Conservation (phyloP, 2,888 invertebrate species). For the Melolontha melolontha region DNA sequence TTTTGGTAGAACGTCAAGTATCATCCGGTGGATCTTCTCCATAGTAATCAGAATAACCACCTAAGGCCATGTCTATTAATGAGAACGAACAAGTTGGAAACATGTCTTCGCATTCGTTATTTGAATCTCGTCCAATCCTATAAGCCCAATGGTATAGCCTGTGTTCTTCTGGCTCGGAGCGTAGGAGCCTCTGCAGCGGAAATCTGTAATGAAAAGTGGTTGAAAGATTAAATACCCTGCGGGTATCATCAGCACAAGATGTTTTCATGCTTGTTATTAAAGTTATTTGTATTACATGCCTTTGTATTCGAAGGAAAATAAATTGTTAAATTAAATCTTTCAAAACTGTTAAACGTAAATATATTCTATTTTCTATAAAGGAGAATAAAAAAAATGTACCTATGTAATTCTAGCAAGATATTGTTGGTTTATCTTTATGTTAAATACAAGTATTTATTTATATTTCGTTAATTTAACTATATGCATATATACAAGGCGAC, state of each 20-base stretch:
- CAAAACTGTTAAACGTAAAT: no score
- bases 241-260: neutral
- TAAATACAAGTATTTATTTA: no score
- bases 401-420: no score
- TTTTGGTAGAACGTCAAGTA: slow-evolving; percentile 2
- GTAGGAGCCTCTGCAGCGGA: slow-evolving; percentile 73
- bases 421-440: no score
- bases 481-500: no score
- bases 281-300: no score
- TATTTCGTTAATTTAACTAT: no score
- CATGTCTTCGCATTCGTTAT: slow-evolving; percentile 68
- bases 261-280: neutral
- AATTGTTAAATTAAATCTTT: no score
- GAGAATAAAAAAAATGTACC: no score
- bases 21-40: slow-evolving; percentile 10
- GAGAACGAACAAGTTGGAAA: slow-evolving; percentile 77
- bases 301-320: no score
- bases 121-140: slow-evolving; percentile 64
- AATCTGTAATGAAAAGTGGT: slow-evolving; percentile 66
- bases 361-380: no score
- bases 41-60: slow-evolving; percentile 57
- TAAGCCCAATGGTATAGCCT: slow-evolving; percentile 77
- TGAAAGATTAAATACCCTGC: slow-evolving; percentile 1
- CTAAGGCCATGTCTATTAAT: slow-evolving; percentile 77
- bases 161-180: slow-evolving; percentile 75